Evolutionary conservation across 92 coral and sea anemone genomes (phyloP).

Genomic region (Metridium senile): DNA sequence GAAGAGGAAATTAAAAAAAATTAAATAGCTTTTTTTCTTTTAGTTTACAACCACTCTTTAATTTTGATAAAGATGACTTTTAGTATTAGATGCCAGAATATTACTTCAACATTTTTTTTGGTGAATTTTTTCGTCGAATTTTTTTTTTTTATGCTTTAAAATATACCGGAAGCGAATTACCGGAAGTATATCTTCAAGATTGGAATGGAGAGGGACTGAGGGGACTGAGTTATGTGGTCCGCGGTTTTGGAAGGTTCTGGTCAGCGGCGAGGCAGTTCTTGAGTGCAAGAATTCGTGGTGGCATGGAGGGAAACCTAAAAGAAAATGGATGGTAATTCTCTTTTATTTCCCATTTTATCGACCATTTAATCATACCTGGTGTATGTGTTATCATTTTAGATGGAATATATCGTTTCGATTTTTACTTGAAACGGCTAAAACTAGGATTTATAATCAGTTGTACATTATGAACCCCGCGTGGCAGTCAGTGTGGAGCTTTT

Average conservation of each 20-base stretch:
- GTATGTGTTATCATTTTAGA: constrained; percentile 5
- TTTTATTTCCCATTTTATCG: constrained; percentile 10
- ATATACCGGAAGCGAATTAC: constrained; percentile 2
- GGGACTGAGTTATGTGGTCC: constrained; percentile 44
- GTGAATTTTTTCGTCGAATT: too few species aligned
- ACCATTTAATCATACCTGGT: constrained; percentile 1
- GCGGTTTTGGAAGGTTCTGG: constrained; percentile 25
- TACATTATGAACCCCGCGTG: constrained; percentile 39
- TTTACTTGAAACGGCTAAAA: not conserved
- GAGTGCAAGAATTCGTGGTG: constrained; percentile 94
- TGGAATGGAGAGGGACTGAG: not conserved
- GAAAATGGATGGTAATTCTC: constrained; percentile 87
- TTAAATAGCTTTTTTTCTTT: too few species aligned
- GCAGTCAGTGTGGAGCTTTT: constrained; percentile 35
- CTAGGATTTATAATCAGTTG: constrained; percentile 11
- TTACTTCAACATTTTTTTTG: too few species aligned
- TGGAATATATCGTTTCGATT: constrained; percentile 16
- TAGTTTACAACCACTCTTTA: too few species aligned
- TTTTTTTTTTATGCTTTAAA: too few species aligned
- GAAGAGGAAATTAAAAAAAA: too few species aligned
- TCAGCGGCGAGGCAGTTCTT: constrained; percentile 61
- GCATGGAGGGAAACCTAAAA: constrained; percentile 97
- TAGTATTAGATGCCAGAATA: not conserved
- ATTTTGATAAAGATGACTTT: too few species aligned
- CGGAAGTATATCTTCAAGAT: not conserved